Percentiles rank a stretch among this genome's conserved stretches.
These are phyloP conservation scores for Canis aureus DNA, from an alignment of 2,113 vertebrate genomes.

Conservation along the genomic window DNA sequence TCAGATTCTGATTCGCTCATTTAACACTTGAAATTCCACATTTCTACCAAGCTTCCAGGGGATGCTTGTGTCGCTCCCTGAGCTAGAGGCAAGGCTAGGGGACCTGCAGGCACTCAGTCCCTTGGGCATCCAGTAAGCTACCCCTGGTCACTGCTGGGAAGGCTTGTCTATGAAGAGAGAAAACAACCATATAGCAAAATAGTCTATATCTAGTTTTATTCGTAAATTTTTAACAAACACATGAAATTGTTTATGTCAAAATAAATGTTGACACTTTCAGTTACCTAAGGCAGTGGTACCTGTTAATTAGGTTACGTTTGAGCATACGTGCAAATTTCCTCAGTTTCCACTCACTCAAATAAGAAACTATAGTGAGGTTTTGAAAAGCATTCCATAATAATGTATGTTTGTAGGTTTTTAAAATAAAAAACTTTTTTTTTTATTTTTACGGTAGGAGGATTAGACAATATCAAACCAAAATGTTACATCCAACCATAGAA, in stretches of 20 bases:
- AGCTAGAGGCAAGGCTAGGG: neutral
- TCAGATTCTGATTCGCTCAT: neutral
- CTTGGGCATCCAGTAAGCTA: neutral
- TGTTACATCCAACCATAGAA: neutral
- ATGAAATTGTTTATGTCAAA: neutral
- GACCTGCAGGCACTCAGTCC: neutral
- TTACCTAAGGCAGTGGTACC: neutral
- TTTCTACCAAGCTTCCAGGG: neutral
- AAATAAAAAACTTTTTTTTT: neutral
- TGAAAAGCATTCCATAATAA: neutral
- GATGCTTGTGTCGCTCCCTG: neutral
- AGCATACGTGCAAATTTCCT: neutral
- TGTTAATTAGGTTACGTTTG: neutral
- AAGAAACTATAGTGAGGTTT: neutral
- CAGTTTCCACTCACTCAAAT: neutral
- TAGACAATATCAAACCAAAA: neutral
- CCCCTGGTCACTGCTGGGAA: neutral
- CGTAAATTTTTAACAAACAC: neutral
- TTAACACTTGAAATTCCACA: neutral
- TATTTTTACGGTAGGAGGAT: neutral
- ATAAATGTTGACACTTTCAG: constrained; percentile 16
- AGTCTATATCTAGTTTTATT: neutral
- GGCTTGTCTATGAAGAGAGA: constrained; percentile 2
- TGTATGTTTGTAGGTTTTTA: neutral
- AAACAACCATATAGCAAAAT: neutral